A percentile compares a stretch with the other conserved stretches of the same genome.
phyloP scores from a whole-genome alignment of 2,888 invertebrate genomes.

The Strigamia transsilvanica region DNA sequence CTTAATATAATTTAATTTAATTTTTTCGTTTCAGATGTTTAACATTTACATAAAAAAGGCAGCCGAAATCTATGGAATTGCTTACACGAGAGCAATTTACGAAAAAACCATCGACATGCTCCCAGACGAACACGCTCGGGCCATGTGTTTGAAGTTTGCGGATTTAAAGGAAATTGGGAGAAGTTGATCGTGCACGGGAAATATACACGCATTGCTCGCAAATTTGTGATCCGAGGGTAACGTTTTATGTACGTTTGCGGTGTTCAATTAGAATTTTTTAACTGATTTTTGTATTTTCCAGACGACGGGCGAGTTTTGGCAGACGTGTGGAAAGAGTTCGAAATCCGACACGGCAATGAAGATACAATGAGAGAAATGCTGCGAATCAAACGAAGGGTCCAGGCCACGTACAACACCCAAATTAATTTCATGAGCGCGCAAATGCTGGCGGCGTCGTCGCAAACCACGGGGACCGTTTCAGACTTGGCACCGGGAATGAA shows the following conservation, averaged over 20 bases:
- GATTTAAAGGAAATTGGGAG: constrained; percentile 98
- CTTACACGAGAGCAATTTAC: constrained; percentile 96
- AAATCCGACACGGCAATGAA: constrained; percentile 98
- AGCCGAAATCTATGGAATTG: constrained; percentile 96
- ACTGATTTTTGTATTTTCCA: constrained; percentile 59
- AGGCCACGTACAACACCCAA: constrained; percentile 98
- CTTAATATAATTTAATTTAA: not conserved
- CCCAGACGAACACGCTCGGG: constrained; percentile 86
- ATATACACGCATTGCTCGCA: constrained; percentile 98
- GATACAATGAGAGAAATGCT: constrained; percentile 99
- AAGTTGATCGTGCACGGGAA: constrained; percentile 96
- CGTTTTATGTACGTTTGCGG: not conserved
- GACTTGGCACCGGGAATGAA: constrained; percentile 78
- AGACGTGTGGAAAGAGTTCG: constrained; percentile 99
- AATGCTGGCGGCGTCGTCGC: constrained; percentile 78
- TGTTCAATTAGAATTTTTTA: not conserved
- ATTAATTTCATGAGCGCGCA: constrained; percentile 99
- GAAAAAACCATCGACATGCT: constrained; percentile 96
- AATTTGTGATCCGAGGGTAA: constrained; percentile 96
- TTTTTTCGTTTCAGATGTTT: constrained; percentile 74
- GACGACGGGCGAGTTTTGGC: constrained; percentile 92
- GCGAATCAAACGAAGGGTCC: constrained; percentile 94
- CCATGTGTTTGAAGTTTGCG: constrained; percentile 96
- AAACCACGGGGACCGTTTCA: constrained; percentile 72
- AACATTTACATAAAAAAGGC: constrained; percentile 99